Conservation (phyloP, 2,113 vertebrate species). For the Burhinus oedicnemus region DNA sequence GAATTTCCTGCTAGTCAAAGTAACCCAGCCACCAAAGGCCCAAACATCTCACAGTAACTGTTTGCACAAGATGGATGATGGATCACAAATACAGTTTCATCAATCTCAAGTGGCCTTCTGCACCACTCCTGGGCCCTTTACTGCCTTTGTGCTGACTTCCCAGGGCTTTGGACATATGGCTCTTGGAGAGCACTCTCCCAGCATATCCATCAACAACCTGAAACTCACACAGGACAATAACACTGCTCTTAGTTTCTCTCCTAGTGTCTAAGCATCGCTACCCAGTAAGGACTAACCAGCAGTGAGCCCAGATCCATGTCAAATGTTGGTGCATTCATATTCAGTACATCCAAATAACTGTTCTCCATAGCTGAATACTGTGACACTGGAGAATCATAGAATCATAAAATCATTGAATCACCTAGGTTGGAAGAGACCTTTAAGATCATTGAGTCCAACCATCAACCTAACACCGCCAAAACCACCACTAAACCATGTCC, state of each 20-base stretch:
- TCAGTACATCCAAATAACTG: background rate
- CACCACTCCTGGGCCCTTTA: background rate
- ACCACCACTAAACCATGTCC: too few species aligned
- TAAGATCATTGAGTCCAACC: too few species aligned
- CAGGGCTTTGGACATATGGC: background rate
- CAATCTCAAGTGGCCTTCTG: background rate
- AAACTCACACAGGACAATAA: background rate
- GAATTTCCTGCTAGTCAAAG: background rate
- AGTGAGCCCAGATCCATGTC: background rate
- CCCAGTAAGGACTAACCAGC: background rate
- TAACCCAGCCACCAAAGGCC: accelerated
- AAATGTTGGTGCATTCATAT: background rate
- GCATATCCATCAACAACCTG: background rate
- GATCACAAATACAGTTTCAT: background rate
- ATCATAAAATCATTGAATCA: background rate
- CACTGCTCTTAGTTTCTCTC: background rate
- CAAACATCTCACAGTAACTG: background rate
- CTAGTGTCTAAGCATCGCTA: background rate
- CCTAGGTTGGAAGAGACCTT: too few species aligned
- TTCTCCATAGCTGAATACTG: background rate
- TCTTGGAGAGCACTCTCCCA: background rate
- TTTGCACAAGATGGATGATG: background rate
- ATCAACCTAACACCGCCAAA: too few species aligned
- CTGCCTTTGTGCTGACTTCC: background rate
- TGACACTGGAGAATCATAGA: background rate